These are phyloP conservation scores for Cecropterus lyciades DNA, from an alignment of 1,140 invertebrate genomes.

Conservation along the genomic window DNA sequence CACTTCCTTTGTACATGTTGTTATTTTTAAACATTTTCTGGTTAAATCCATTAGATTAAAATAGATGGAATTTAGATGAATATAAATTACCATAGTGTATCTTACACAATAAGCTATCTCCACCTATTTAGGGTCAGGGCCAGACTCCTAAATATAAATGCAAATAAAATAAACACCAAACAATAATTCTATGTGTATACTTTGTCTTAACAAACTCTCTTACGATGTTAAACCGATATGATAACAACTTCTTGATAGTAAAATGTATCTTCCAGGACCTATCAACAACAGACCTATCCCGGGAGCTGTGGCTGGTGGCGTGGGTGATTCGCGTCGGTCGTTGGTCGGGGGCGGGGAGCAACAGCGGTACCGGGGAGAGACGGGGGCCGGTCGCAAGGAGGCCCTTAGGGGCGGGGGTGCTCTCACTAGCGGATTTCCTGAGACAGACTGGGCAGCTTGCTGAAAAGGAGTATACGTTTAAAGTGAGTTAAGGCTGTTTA, in stretches of 20 bases:
- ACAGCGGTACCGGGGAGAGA: slow-evolving; percentile 87
- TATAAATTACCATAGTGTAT: too few relatives aligned
- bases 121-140: too few relatives aligned
- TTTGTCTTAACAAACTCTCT: too few relatives aligned
- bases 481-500: slow-evolving; percentile 44
- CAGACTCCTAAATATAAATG: too few relatives aligned
- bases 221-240: too few relatives aligned
- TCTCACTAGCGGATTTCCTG: slow-evolving; percentile 87
- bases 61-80: too few relatives aligned
- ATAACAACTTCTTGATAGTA: slow-evolving; percentile 4
- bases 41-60: too few relatives aligned
- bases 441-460: slow-evolving; percentile 86
- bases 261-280: slow-evolving; percentile 82
- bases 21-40: too few relatives aligned
- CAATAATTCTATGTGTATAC: too few relatives aligned
- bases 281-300: slow-evolving; percentile 91
- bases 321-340: slow-evolving; percentile 95
- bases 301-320: slow-evolving; percentile 93
- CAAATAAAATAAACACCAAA: too few relatives aligned
- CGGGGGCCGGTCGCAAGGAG: slow-evolving; percentile 84
- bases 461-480: slow-evolving; percentile 89
- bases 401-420: slow-evolving; percentile 93
- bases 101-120: too few relatives aligned
- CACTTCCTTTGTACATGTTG: too few relatives aligned
- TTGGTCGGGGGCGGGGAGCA: slow-evolving; percentile 92